Percentiles rank a stretch among this genome's conserved stretches.
Evolutionary conservation across 1,140 invertebrate genomes (phyloP).

Genomic region (Meloidogyne hapla): DNA sequence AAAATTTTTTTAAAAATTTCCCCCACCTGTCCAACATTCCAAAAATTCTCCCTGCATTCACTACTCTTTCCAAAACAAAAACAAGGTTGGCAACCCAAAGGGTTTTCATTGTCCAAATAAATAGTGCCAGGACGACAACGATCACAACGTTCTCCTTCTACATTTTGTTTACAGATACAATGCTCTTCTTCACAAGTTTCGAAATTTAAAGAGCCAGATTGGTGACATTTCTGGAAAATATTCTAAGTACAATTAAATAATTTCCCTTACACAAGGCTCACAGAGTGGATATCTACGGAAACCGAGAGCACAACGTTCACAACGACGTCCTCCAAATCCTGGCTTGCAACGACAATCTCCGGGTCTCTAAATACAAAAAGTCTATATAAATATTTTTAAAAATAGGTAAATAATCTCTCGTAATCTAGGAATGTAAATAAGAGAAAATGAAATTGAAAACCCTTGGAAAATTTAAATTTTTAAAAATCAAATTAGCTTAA

Average conservation of each 20-base stretch:
- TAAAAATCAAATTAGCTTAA: too few species aligned
- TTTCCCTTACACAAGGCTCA: conserved; percentile 71
- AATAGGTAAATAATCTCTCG: too few species aligned
- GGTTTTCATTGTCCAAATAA: conserved; percentile 74
- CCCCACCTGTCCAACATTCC: conserved; percentile 69
- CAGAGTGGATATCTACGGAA: conserved; percentile 79
- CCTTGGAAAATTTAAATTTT: too few species aligned
- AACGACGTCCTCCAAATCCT: conserved; percentile 79
- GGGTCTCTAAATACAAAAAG: conserved; percentile 64
- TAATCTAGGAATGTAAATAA: too few species aligned
- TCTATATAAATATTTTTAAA: too few species aligned
- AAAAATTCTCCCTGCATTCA: conserved; percentile 71
- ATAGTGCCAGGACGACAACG: conserved; percentile 81
- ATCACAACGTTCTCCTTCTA: conserved; percentile 61
- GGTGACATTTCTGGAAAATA: conserved; percentile 71
- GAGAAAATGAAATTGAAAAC: too few species aligned
- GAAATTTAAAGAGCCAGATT: conserved; percentile 72
- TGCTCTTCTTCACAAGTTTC: conserved; percentile 74
- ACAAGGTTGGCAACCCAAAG: conserved; percentile 80
- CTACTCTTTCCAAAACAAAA: conserved; percentile 85
- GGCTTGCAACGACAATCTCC: conserved; percentile 79
- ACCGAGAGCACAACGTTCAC: conserved; percentile 80
- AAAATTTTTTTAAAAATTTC: not conserved
- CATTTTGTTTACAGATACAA: conserved; percentile 77
- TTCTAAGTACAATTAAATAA: not conserved